Evolutionary conservation across 2,888 invertebrate species (phyloP).

Genomic region (Druceiella hillmani): DNA sequence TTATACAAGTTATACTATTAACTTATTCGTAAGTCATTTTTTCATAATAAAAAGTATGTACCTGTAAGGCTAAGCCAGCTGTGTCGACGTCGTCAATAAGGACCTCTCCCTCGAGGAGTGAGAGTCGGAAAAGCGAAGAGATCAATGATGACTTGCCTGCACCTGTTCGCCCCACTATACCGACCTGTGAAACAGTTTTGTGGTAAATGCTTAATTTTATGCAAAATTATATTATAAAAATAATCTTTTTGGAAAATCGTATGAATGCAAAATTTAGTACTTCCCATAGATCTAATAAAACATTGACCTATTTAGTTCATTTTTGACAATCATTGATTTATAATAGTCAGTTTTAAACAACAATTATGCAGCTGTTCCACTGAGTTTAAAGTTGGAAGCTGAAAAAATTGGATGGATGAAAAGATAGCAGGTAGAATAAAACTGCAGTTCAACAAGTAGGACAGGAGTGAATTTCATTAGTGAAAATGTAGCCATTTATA

Average conservation of each 20-base stretch:
- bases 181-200: conserved; percentile 59
- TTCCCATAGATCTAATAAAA: not conserved
- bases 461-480: too few relatives aligned
- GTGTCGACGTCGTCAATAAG: conserved; percentile 66
- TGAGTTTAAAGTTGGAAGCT: too few relatives aligned
- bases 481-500: too few relatives aligned
- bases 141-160: conserved; percentile 79
- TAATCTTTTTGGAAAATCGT: not conserved
- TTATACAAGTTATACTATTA: too few relatives aligned
- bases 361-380: too few relatives aligned
- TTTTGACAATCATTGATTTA: too few relatives aligned
- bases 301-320: too few relatives aligned
- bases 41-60: not conserved
- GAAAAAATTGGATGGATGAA: too few relatives aligned
- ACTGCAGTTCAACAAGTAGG: too few relatives aligned
- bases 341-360: too few relatives aligned
- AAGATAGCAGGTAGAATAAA: too few relatives aligned
- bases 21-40: not conserved
- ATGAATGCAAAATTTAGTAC: not conserved
- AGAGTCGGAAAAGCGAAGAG: conserved; percentile 71
- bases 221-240: not conserved
- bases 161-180: conserved; percentile 79
- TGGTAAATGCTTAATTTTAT: conserved; percentile 4
- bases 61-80: conserved; percentile 22
- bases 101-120: conserved; percentile 64